These are phyloP conservation scores for Drosophila tsacasi DNA, from an alignment of 1,140 invertebrate genomes.

Conservation along the genomic window DNA sequence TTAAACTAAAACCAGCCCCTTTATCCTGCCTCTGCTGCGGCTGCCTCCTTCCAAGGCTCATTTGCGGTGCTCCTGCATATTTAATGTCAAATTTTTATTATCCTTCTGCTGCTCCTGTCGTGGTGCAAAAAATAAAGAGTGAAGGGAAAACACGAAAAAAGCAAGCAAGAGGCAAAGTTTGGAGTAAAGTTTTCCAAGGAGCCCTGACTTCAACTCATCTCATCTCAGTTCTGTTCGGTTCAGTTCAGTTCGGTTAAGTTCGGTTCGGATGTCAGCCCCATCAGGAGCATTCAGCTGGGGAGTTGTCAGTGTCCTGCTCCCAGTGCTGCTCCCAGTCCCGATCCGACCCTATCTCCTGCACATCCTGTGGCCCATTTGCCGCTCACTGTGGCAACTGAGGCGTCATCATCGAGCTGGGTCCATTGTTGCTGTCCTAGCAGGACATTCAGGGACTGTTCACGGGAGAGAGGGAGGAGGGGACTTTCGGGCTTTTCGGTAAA, in stretches of 20 bases:
- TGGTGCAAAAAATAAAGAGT: constrained; percentile 10
- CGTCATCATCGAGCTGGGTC: constrained; percentile 69
- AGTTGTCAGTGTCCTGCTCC: constrained; percentile 68
- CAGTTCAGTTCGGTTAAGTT: constrained; percentile 55
- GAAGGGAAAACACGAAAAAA: constrained; percentile 33
- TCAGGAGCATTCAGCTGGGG: constrained; percentile 71
- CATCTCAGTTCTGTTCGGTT: constrained; percentile 23
- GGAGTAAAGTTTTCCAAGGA: constrained; percentile 75
- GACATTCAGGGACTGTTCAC: constrained; percentile 11
- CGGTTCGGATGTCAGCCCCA: constrained; percentile 77
- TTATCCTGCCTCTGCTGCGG: background rate
- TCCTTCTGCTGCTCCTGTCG: constrained; percentile 42
- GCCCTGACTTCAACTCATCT: constrained; percentile 53
- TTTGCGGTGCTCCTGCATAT: constrained; percentile 72
- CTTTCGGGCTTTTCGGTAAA: constrained; percentile 59
- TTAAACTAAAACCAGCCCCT: constrained; percentile 60
- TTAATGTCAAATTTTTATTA: constrained; percentile 80
- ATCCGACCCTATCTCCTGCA: constrained; percentile 40
- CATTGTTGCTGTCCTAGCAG: constrained; percentile 50
- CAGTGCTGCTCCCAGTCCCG: constrained; percentile 15
- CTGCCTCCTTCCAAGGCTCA: constrained; percentile 48
- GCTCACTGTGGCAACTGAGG: constrained; percentile 72
- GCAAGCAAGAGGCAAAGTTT: constrained; percentile 59
- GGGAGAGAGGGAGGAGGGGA: background rate
- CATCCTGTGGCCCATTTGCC: constrained; percentile 75